Conservation (phyloP, 2,797 vertebrate genomes). For the Babyrousa celebensis region DNA sequence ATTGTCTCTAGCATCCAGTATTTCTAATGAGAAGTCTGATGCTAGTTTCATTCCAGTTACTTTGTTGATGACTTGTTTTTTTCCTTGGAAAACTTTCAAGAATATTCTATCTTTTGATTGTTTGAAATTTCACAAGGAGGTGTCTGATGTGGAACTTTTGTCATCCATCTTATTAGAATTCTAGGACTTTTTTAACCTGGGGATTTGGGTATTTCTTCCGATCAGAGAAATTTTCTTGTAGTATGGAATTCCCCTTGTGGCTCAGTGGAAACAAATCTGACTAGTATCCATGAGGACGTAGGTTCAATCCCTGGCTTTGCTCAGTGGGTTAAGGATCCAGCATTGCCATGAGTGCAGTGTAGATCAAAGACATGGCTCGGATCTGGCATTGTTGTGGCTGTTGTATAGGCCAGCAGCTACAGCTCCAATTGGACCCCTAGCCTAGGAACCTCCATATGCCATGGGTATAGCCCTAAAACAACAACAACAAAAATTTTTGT, state of each 20-base stretch:
- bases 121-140: constrained; percentile 59
- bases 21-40: constrained; percentile 51
- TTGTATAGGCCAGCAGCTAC: too few species aligned
- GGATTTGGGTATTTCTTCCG: constrained; percentile 26
- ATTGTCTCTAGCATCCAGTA: neutral
- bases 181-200: constrained; percentile 33
- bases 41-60: neutral
- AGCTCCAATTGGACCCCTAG: too few species aligned
- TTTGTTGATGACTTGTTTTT: constrained; percentile 65
- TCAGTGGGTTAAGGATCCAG: too few species aligned
- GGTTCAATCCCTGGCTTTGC: too few species aligned
- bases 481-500: too few species aligned
- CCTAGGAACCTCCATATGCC: too few species aligned
- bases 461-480: too few species aligned
- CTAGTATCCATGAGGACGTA: too few species aligned
- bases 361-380: too few species aligned
- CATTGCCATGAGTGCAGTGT: too few species aligned
- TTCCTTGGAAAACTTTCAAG: constrained; percentile 47
- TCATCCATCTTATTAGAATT: constrained; percentile 18
- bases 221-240: constrained; percentile 41
- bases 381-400: too few species aligned
- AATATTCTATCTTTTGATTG: constrained; percentile 58
- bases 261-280: too few species aligned
- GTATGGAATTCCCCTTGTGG: neutral
- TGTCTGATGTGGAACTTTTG: constrained; percentile 18